Conservation (phyloP, 2,797 vertebrate species). For the Gymnoscopelus braueri region DNA sequence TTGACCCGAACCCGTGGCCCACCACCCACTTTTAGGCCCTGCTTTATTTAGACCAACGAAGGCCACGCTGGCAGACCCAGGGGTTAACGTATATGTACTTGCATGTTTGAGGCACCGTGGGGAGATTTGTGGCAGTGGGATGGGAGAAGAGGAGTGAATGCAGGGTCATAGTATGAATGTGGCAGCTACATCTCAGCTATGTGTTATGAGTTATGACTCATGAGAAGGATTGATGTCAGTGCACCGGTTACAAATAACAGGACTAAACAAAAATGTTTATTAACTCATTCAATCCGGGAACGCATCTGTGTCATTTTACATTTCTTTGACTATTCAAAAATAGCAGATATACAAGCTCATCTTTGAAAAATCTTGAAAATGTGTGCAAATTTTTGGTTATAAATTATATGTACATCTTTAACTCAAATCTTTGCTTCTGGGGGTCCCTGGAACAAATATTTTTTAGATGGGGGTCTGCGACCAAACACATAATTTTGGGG, state of each 20-base stretch:
- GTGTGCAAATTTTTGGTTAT: too few relatives aligned
- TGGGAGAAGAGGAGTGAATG: constrained; percentile 48
- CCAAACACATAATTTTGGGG: too few relatives aligned
- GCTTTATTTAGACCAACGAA: constrained; percentile 76
- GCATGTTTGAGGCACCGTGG: constrained; percentile 30
- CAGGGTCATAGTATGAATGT: constrained; percentile 16
- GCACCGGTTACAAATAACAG: not conserved
- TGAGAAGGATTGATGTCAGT: constrained; percentile 5
- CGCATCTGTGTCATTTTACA: too few relatives aligned
- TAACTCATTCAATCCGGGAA: too few relatives aligned
- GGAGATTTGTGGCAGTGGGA: constrained; percentile 29
- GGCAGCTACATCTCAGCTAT: constrained; percentile 7
- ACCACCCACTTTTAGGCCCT: constrained; percentile 67
- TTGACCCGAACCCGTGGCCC: constrained; percentile 71
- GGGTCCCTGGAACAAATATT: too few relatives aligned
- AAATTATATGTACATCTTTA: too few relatives aligned
- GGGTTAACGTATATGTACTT: constrained; percentile 62
- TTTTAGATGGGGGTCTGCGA: too few relatives aligned
- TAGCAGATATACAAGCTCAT: too few relatives aligned
- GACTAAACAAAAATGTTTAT: not conserved
- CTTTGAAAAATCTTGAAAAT: too few relatives aligned
- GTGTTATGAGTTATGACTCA: constrained; percentile 3
- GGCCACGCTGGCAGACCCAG: constrained; percentile 46
- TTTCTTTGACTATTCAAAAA: too few relatives aligned
- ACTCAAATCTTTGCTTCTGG: too few relatives aligned